phyloP scores from a whole-genome alignment of 2,113 vertebrate species.

The Cyprinodon tularosa region DNA sequence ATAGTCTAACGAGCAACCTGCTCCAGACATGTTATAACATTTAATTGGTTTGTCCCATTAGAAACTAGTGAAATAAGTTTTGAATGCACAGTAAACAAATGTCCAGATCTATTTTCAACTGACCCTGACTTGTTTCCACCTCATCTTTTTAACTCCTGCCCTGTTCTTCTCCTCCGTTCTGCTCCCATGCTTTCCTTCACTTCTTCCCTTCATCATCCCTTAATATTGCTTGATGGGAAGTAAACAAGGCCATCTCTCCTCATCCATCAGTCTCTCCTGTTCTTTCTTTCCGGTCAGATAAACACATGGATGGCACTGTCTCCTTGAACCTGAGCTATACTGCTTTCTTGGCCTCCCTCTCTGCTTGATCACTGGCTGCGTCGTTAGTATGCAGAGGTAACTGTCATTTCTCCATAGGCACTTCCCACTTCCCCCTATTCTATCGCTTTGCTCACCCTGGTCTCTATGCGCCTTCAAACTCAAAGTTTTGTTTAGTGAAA shows the following conservation, averaged over 20 bases:
- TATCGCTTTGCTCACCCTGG: neutral
- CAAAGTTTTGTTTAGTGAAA: neutral
- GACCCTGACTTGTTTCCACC: neutral
- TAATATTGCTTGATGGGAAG: neutral
- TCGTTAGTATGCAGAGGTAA: neutral
- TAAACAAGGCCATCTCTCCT: neutral
- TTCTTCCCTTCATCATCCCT: neutral
- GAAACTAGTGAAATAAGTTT: neutral
- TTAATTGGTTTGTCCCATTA: neutral
- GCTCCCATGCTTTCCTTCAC: neutral
- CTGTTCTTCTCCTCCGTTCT: neutral
- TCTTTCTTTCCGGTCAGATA: slow-evolving; percentile 1
- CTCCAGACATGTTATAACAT: neutral
- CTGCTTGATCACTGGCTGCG: neutral
- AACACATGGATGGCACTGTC: neutral
- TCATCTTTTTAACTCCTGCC: neutral
- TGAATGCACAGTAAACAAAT: neutral
- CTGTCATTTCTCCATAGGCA: neutral
- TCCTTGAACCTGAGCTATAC: neutral
- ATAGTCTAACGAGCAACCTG: neutral
- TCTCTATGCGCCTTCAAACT: neutral
- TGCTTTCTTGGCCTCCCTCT: neutral
- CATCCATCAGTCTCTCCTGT: neutral
- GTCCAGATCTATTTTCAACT: neutral
- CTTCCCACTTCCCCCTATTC: neutral